Evolutionary conservation across 2,797 vertebrate species (phyloP).

Genomic region (Aphelocoma californica): DNA sequence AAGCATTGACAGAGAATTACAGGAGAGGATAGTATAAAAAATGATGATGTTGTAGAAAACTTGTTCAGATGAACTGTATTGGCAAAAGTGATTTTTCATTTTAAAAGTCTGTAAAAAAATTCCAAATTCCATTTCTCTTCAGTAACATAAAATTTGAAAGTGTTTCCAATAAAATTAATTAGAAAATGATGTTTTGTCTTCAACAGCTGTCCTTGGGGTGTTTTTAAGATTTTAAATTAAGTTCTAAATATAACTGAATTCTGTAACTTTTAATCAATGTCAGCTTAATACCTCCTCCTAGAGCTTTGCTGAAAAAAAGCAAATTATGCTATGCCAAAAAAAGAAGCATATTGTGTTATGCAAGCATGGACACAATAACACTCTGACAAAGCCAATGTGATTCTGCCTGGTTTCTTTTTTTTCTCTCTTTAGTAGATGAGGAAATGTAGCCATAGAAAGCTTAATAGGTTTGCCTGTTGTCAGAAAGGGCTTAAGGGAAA

Average conservation of each 20-base stretch:
- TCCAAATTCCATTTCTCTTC: neutral
- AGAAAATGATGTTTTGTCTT: neutral
- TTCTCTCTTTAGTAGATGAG: neutral
- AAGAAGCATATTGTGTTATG: neutral
- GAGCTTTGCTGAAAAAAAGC: neutral
- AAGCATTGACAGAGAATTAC: neutral
- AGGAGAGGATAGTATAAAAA: neutral
- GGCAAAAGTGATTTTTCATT: neutral
- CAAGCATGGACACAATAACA: neutral
- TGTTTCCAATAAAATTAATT: conserved; percentile 5
- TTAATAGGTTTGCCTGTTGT: neutral
- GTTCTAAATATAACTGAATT: conserved; percentile 31
- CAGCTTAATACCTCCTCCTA: neutral
- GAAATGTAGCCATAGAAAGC: neutral
- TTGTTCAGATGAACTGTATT: neutral
- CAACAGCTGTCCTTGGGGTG: neutral
- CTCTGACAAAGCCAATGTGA: neutral
- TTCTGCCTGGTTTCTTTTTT: neutral
- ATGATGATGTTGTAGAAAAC: neutral
- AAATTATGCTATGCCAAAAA: neutral
- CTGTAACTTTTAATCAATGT: conserved; percentile 34
- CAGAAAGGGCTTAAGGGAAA: neutral
- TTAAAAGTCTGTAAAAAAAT: neutral
- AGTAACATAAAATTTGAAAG: conserved; percentile 9
- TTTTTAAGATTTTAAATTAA: conserved; percentile 36